Evolutionary conservation across 2,113 vertebrate species (phyloP).

Genomic region (Scomber colias): DNA sequence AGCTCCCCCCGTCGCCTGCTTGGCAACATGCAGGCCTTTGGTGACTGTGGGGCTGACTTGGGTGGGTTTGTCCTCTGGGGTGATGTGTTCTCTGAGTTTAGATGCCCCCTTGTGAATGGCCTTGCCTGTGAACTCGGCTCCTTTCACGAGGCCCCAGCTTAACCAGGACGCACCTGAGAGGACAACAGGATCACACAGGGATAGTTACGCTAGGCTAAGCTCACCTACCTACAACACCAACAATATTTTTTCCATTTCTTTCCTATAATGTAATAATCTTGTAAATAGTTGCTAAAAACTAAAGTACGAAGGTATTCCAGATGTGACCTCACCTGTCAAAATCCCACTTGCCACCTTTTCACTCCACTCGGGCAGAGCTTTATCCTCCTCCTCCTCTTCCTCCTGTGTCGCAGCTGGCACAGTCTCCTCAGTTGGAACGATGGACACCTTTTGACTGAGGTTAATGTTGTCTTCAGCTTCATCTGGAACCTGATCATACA

Average conservation of each 20-base stretch:
- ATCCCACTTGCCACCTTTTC: constrained; percentile 96
- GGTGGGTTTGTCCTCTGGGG: constrained; percentile 93
- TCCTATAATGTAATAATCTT: background rate
- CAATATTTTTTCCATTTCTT: background rate
- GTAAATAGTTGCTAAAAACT: background rate
- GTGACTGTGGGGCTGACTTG: constrained; percentile 92
- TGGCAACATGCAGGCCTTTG: constrained; percentile 93
- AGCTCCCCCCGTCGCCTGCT: constrained; percentile 96
- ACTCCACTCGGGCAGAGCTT: constrained; percentile 94
- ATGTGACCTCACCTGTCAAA: constrained; percentile 88
- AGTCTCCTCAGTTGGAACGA: constrained; percentile 79
- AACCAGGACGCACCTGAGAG: constrained; percentile 96
- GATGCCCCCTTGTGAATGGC: constrained; percentile 96
- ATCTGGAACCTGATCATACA: constrained; percentile 85
- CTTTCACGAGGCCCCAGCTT: constrained; percentile 96
- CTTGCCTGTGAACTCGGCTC: constrained; percentile 95
- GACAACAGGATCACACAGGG: constrained; percentile 35
- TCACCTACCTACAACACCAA: background rate
- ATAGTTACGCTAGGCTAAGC: background rate
- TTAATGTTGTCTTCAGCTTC: constrained; percentile 87
- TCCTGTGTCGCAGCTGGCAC: constrained; percentile 40
- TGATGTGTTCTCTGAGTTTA: constrained; percentile 95
- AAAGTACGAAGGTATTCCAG: background rate
- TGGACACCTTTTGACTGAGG: constrained; percentile 90
- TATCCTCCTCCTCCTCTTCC: constrained; percentile 61